These are phyloP conservation scores for Pempheris klunzingeri DNA, from an alignment of 2,797 vertebrate genomes.

Conservation along the genomic window DNA sequence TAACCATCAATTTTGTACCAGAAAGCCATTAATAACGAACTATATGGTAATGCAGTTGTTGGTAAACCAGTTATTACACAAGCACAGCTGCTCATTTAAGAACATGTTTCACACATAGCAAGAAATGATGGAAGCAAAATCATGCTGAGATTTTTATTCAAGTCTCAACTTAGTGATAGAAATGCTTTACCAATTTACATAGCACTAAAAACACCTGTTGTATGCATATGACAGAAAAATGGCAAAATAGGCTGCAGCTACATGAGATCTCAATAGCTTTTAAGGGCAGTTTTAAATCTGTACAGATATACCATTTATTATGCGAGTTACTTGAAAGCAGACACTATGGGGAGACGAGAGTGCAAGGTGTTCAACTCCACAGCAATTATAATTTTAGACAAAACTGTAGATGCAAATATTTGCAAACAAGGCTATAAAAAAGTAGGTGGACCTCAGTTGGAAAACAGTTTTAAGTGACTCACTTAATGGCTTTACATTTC, in stretches of 20 bases:
- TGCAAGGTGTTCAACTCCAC: slow-evolving; percentile 69
- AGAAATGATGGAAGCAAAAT: slow-evolving; percentile 57
- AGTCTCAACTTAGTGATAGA: slow-evolving; percentile 85
- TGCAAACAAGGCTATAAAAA: slow-evolving; percentile 77
- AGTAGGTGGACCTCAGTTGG: slow-evolving; percentile 70
- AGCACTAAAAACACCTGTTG: slow-evolving; percentile 86
- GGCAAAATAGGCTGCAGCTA: slow-evolving; percentile 77
- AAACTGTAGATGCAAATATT: slow-evolving; percentile 69
- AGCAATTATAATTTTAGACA: slow-evolving; percentile 72
- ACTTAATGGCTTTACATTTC: slow-evolving; percentile 74
- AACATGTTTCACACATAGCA: neutral
- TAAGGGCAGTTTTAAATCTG: slow-evolving; percentile 69
- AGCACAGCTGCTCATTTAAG: neutral
- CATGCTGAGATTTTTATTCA: slow-evolving; percentile 87
- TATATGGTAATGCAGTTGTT: neutral
- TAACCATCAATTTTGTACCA: neutral
- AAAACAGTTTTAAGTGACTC: slow-evolving; percentile 73
- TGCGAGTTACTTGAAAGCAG: slow-evolving; percentile 71
- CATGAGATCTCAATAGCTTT: slow-evolving; percentile 70
- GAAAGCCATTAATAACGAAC: neutral
- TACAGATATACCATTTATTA: slow-evolving; percentile 71
- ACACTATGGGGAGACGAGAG: slow-evolving; percentile 69
- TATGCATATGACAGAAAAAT: slow-evolving; percentile 74
- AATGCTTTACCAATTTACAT: slow-evolving; percentile 86
- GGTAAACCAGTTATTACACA: neutral